These are phyloP conservation scores for Platichthys flesus DNA, from an alignment of 2,113 vertebrate species.

Conservation along the genomic window DNA sequence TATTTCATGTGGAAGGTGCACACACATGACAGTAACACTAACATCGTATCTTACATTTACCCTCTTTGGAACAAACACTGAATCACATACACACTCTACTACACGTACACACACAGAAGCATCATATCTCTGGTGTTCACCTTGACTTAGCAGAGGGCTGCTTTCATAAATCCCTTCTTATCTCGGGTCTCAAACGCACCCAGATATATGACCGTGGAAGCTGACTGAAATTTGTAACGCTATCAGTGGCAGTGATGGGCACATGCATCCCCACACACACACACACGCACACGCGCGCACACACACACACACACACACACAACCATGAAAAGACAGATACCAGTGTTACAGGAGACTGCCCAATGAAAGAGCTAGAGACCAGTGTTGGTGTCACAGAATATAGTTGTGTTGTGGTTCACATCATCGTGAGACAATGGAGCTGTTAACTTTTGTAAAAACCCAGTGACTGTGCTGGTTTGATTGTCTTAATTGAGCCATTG, in stretches of 20 bases:
- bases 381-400: background rate
- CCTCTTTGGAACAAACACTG: slow-evolving; percentile 24
- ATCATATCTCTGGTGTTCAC: slow-evolving; percentile 72
- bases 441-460: too few species aligned
- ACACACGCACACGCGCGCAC: background rate
- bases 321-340: background rate
- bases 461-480: too few species aligned
- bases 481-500: too few species aligned
- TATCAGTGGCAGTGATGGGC: slow-evolving; percentile 44
- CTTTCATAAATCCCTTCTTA: slow-evolving; percentile 73
- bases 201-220: slow-evolving; percentile 65
- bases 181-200: slow-evolving; percentile 68
- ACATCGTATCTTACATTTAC: slow-evolving; percentile 3
- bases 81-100: background rate
- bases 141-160: slow-evolving; percentile 67
- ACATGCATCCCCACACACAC: background rate
- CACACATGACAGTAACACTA: background rate
- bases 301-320: slow-evolving; percentile 6
- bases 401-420: background rate
- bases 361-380: background rate
- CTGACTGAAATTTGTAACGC: slow-evolving; percentile 67
- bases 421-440: too few species aligned
- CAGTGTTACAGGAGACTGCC: background rate
- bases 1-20: background rate
- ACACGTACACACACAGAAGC: slow-evolving; percentile 12